Base-by-base conservation (phyloP, 2,888 invertebrate genomes). In the Mythimna loreyi region DNA sequence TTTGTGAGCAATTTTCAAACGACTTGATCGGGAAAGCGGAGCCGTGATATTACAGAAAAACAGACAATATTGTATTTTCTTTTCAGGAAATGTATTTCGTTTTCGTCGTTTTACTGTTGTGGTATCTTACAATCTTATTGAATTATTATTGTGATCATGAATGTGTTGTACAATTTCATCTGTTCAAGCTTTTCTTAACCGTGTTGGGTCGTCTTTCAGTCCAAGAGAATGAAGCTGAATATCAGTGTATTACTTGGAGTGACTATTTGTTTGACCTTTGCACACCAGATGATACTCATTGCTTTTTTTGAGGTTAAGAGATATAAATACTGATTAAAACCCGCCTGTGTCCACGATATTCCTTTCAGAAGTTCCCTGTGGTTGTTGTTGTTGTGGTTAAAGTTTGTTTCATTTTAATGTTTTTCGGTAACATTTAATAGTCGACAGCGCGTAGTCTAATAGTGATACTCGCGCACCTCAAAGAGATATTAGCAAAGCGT, bases 1-100 rank as follows among this genome's bases (percentile, higher is more conserved):
- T 47, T 30, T 23, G 16, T 21, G 0, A 53, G 11, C 1, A 0
- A 6, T 40, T 21, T 70, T 55, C 2, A 2, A 62, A 21, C 25
- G 19, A 49, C 21, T 33, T 25, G 40, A 33, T 71, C 6, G 55
- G 49, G 28, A 47, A 71, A 30, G 7, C 9, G 11, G 49, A 49
- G 49, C 33, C 21, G 13, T 45, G 25, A 65, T 67, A 43, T 43
- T 21, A 53, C 30, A 11, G 16, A n/a, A 9, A 52, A 7, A n/a
- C 7, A 53, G 23, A n/a, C 23, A 33, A 11, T 43, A 33, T 33
- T 64, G 40, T 43, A 8, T 52, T 4, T 13, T 52, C 8, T 30
- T 43, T 67, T 64, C 16, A 3, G n/a, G 3, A 33, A 53, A 52
- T 43, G 13, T 1, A 52, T 33, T 52, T 43, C 8, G 5, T 11